phyloP scores from a whole-genome alignment of 2,797 vertebrate species.

The Lacerta viridis region DNA sequence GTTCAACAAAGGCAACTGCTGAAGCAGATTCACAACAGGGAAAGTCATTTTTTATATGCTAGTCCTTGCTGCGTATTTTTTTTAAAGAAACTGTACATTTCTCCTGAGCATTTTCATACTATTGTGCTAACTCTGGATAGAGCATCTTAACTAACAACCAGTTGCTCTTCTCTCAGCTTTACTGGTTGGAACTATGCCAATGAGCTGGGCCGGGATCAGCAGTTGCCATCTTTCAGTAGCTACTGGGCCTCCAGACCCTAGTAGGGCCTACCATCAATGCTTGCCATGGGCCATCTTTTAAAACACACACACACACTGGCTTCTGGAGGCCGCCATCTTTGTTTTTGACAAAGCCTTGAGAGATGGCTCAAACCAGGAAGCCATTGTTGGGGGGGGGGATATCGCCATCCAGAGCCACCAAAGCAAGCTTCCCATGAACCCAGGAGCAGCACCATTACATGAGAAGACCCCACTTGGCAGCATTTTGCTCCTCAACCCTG shows the following conservation, averaged over 20 bases:
- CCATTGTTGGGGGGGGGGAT: not conserved
- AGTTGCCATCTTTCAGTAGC: not conserved
- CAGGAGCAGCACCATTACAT: not conserved
- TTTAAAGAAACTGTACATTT: not conserved
- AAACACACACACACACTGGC: not conserved
- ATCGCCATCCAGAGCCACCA: not conserved
- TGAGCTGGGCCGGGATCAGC: not conserved
- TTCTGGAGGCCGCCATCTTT: not conserved
- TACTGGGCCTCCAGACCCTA: not conserved
- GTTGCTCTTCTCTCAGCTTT: not conserved
- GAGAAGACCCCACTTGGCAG: not conserved
- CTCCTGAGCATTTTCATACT: rapidly evolving
- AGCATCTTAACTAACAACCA: not conserved
- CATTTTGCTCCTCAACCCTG: not conserved
- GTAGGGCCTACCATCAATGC: not conserved
- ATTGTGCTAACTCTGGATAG: not conserved
- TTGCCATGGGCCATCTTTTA: not conserved
- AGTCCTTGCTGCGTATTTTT: not conserved
- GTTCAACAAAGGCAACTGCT: constrained; percentile 34
- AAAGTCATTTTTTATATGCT: constrained; percentile 10
- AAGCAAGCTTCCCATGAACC: not conserved
- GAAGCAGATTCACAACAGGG: not conserved
- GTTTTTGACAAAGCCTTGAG: not conserved
- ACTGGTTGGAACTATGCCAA: not conserved
- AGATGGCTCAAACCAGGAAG: not conserved